A percentile compares a stretch with the other conserved stretches of the same genome.
Conservation (phyloP, 2,113 vertebrate species). For the Ictalurus furcatus region DNA sequence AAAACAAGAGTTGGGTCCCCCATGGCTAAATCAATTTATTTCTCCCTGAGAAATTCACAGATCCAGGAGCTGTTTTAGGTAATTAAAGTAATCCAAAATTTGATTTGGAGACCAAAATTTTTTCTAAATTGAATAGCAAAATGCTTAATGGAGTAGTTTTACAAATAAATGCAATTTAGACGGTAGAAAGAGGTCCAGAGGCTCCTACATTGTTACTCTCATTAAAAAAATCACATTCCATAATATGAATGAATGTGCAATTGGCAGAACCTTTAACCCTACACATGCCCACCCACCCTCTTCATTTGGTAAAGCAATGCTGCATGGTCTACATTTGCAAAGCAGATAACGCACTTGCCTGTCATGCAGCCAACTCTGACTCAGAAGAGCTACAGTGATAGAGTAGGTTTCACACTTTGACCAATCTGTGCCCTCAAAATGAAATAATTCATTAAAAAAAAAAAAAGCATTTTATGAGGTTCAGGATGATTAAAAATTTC, state of each 20-base stretch:
- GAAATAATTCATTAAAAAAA: not conserved
- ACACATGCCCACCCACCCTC: not conserved
- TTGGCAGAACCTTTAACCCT: not conserved
- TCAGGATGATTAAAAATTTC: not conserved
- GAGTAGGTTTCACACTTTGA: not conserved
- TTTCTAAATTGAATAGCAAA: slow-evolving; percentile 1
- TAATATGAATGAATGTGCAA: not conserved
- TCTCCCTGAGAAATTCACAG: not conserved
- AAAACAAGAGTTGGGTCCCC: slow-evolving; percentile 4
- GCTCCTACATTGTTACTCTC: not conserved
- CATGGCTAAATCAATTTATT: not conserved
- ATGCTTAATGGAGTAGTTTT: not conserved
- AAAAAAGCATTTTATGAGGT: not conserved
- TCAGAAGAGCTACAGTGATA: not conserved
- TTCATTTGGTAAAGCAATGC: not conserved
- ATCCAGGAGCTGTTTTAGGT: not conserved
- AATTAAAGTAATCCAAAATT: slow-evolving; percentile 13
- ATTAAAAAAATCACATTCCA: not conserved
- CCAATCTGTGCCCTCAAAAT: not conserved
- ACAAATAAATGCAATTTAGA: slow-evolving; percentile 8
- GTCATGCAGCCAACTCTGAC: too few relatives aligned
- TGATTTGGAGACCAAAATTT: not conserved
- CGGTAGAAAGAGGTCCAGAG: not conserved
- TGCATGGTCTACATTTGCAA: not conserved
- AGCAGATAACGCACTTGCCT: not conserved